A percentile compares a stretch with the other conserved stretches of the same genome.
These are phyloP conservation scores for Miniopterus natalensis DNA, from an alignment of 2,113 vertebrate genomes.

Conservation along the genomic window DNA sequence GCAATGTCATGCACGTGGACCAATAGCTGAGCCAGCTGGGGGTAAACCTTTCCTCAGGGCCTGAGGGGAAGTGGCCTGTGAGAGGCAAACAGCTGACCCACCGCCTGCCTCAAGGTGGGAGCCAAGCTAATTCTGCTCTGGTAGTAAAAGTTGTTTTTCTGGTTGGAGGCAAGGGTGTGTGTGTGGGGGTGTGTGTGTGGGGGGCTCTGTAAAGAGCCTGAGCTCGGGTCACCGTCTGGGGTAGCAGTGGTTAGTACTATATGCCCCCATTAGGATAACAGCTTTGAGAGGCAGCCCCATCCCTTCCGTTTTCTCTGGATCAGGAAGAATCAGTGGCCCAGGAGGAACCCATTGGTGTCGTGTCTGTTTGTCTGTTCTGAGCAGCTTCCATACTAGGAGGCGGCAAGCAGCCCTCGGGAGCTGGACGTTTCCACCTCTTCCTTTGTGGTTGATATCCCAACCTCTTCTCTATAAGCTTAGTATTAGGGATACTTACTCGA, in stretches of 20 bases:
- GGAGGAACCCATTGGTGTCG: not conserved
- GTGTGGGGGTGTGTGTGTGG: accelerated
- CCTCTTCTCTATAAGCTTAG: not conserved
- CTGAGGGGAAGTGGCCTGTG: not conserved
- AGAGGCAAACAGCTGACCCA: not conserved
- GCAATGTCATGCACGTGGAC: not conserved
- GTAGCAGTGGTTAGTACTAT: not conserved
- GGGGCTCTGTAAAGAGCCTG: not conserved
- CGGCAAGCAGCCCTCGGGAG: not conserved
- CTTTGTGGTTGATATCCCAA: not conserved
- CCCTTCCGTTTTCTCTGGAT: not conserved
- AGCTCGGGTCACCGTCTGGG: too few relatives aligned
- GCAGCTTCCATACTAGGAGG: not conserved
- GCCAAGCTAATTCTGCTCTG: not conserved
- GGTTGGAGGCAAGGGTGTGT: not conserved
- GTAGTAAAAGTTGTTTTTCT: not conserved
- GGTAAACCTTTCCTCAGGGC: not conserved
- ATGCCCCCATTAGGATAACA: not conserved
- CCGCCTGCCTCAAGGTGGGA: too few relatives aligned
- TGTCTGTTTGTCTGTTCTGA: not conserved
- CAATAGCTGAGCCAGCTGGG: too few relatives aligned
- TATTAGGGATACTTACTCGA: not conserved
- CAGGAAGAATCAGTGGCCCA: not conserved
- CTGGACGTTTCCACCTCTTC: not conserved
- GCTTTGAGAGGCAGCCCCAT: not conserved